A percentile compares a stretch with the other conserved stretches of the same genome.
These are phyloP conservation scores for Pelecanoides urinatrix DNA, from an alignment of 2,113 vertebrate species.

Conservation along the genomic window DNA sequence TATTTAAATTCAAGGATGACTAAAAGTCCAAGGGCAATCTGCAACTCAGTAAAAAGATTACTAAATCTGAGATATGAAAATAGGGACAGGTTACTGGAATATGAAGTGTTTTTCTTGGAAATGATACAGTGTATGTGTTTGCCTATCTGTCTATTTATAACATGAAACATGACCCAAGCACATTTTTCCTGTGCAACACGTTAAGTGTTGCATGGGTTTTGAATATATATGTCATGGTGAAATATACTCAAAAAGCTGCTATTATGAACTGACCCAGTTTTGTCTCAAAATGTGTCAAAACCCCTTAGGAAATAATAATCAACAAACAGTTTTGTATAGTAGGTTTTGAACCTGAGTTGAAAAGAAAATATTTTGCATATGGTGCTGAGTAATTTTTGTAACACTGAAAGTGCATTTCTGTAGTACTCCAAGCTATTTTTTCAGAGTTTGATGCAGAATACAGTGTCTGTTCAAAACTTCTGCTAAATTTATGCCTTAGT, in stretches of 20 bases:
- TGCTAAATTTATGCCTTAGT: slow-evolving; percentile 46
- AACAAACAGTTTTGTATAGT: not conserved
- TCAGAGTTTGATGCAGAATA: not conserved
- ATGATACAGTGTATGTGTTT: not conserved
- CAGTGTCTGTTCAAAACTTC: not conserved
- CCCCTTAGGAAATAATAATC: not conserved
- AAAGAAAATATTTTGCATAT: not conserved
- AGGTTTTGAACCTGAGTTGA: not conserved
- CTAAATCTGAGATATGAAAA: slow-evolving; percentile 5
- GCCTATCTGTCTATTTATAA: slow-evolving; percentile 56
- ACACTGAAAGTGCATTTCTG: not conserved
- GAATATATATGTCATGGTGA: not conserved
- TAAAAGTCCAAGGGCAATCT: not conserved
- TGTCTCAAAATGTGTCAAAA: not conserved
- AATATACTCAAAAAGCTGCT: not conserved
- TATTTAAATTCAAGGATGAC: slow-evolving; percentile 42
- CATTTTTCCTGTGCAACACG: slow-evolving; percentile 6
- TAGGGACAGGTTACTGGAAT: slow-evolving; percentile 27
- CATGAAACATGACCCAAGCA: slow-evolving; percentile 35
- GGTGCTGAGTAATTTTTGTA: not conserved
- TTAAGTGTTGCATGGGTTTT: not conserved
- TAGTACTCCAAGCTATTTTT: not conserved
- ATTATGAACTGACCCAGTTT: not conserved
- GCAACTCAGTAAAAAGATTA: not conserved
- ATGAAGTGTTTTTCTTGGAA: slow-evolving; percentile 56